Percentiles rank a stretch among this genome's conserved stretches.
Conservation (phyloP, 2,113 vertebrate genomes). For the Osmerus eperlanus region DNA sequence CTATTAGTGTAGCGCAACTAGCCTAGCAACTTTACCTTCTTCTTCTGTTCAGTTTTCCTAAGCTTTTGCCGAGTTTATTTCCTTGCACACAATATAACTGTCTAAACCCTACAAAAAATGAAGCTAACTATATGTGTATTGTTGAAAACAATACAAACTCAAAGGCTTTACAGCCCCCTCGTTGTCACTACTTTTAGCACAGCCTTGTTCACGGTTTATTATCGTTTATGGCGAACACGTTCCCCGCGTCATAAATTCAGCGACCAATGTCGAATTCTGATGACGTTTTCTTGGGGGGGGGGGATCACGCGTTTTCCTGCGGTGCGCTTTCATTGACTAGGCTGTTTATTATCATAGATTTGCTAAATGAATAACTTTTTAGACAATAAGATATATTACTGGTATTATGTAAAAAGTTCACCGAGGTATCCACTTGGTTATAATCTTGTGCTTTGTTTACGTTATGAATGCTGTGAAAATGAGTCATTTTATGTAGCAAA, state of each 20-base stretch:
- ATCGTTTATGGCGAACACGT: conserved; percentile 74
- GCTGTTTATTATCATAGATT: too few species aligned
- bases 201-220: conserved; percentile 66
- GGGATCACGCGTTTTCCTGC: neutral
- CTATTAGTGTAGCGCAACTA: conserved; percentile 16
- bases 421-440: too few species aligned
- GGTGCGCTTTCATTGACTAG: neutral
- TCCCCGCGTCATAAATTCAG: conserved; percentile 52
- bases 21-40: conserved; percentile 62
- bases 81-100: neutral
- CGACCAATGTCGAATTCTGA: conserved; percentile 55
- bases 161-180: conserved; percentile 16
- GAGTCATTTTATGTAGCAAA: too few species aligned
- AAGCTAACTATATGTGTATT: neutral
- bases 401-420: too few species aligned
- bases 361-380: too few species aligned
- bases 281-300: conserved; percentile 36
- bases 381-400: too few species aligned
- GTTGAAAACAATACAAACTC: conserved; percentile 5
- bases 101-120: neutral
- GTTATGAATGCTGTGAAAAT: too few species aligned
- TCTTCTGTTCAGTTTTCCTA: conserved; percentile 41
- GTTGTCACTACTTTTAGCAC: conserved; percentile 13
- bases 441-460: too few species aligned
- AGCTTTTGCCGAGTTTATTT: neutral